Conservation (phyloP, 2,113 vertebrate genomes). For the Silurus glanis region DNA sequence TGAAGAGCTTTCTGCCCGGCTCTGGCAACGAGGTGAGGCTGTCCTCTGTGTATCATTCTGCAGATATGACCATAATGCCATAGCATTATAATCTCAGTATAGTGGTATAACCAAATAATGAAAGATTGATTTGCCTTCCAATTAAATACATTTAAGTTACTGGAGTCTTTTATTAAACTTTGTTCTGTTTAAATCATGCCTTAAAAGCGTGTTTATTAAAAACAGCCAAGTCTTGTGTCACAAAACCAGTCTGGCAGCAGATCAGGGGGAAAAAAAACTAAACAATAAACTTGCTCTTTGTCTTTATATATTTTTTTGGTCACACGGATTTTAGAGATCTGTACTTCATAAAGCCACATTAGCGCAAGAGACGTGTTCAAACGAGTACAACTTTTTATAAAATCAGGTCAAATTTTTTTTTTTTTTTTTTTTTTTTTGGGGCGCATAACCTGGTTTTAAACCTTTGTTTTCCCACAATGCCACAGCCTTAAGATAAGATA, state of each 20-base stretch:
- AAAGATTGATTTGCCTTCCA: background rate
- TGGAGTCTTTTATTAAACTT: background rate
- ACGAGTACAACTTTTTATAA: background rate
- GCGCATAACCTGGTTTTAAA: background rate
- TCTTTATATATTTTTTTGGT: background rate
- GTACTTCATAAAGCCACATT: background rate
- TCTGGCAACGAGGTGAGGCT: slow-evolving; percentile 85
- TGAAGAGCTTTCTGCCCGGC: slow-evolving; percentile 94
- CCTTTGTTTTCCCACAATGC: background rate
- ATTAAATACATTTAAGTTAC: background rate
- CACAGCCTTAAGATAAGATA: background rate
- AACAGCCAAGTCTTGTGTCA: background rate
- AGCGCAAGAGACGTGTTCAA: background rate
- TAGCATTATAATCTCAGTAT: background rate
- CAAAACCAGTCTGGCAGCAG: background rate
- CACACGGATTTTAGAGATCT: background rate
- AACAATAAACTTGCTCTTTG: background rate
- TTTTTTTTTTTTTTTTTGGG: too few species aligned
- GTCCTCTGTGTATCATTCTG: background rate
- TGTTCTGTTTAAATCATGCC: background rate
- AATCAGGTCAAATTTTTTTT: too few species aligned
- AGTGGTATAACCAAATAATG: background rate
- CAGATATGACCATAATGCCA: background rate
- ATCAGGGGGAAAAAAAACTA: background rate
- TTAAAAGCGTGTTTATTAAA: background rate